Base-by-base conservation (phyloP, 2,113 vertebrate species). In the Pomatorhinus ruficollis region DNA sequence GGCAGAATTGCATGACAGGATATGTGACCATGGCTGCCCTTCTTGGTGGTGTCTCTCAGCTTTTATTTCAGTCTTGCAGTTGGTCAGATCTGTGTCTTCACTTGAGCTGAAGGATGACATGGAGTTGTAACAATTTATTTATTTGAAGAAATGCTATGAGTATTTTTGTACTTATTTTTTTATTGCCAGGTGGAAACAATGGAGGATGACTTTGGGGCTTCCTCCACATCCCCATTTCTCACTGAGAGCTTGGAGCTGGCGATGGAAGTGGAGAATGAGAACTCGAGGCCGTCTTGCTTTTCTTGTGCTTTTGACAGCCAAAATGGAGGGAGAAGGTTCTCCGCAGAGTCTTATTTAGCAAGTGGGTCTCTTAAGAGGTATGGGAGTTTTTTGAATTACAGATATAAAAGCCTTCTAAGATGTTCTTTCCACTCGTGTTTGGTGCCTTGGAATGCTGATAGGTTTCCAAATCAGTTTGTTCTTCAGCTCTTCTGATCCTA, bases 311-410 rank as follows among this genome's bases (percentile, higher is more conserved):
- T 97, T 59, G 97, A 98, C 66, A 95, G 81, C 74, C 97, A 97
- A 59, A 98, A 96, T 59, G 97, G 97, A 61, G 93, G 97, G 31
- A 97, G 94, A 74, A 57, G 56, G 9, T 98, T 99, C 59, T 98
- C 98, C 64, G 25, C 97, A 28, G 98, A 99, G 11, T 99, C 99
- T 47, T 99, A 99, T 56, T 90, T 99, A 69, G 96, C 97, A 64
- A 98, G 98, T 85, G 99, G 99, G 11, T 98, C 98, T 76, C 95
- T 99, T 35, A 99, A 99, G 97, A 98, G 99, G 99, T 99, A 97
- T 57, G 87, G 16, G 42, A 37, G 12, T 63, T 52, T 44, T 83
- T 50, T 50, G 1, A 81, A 35, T 70, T 93, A 52, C 13, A 50
- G 65, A 64, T 74, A 16, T 27, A 57, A 44, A 33, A 54, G 2